phyloP scores from a whole-genome alignment of 2,797 vertebrate genomes.

The Lerista edwardsae region DNA sequence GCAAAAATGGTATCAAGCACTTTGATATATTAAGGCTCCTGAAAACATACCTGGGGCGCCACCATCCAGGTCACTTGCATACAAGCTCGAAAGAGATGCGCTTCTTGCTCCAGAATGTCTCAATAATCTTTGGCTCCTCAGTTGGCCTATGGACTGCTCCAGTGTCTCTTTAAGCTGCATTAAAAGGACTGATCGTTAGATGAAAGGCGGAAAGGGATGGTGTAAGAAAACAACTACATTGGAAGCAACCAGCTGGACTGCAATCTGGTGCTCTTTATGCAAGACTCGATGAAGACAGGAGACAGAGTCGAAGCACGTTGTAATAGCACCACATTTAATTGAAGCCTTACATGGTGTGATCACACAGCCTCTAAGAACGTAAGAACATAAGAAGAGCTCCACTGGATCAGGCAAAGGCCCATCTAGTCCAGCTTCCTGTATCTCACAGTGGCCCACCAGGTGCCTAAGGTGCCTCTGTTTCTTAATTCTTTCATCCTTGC shows the following conservation, averaged over 20 bases:
- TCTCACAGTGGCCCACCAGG: no score
- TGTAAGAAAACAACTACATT: not conserved
- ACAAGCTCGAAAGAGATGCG: conserved; percentile 85
- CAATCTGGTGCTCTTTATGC: not conserved
- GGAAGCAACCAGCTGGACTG: not conserved
- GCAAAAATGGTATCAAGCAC: not conserved
- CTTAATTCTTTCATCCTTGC: not conserved
- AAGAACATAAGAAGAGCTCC: no score
- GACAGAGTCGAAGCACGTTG: not conserved
- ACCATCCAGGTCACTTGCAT: conserved; percentile 87
- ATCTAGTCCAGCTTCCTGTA: no score
- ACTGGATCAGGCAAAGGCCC: no score
- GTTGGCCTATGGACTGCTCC: conserved; percentile 89
- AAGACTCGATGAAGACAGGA: no score
- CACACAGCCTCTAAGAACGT: no score
- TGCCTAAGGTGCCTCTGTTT: no score
- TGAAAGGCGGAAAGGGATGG: not conserved
- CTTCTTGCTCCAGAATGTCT: conserved; percentile 77
- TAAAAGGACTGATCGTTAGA: conserved; percentile 51
- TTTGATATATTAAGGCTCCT: conserved; percentile 18
- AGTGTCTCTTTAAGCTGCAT: conserved; percentile 89
- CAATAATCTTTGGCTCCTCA: conserved; percentile 82
- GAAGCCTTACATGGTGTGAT: not conserved
- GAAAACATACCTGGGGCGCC: conserved; percentile 78
- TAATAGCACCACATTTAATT: not conserved